phyloP scores from a whole-genome alignment of 2,797 vertebrate species.

The Gymnopithys bicolor region DNA sequence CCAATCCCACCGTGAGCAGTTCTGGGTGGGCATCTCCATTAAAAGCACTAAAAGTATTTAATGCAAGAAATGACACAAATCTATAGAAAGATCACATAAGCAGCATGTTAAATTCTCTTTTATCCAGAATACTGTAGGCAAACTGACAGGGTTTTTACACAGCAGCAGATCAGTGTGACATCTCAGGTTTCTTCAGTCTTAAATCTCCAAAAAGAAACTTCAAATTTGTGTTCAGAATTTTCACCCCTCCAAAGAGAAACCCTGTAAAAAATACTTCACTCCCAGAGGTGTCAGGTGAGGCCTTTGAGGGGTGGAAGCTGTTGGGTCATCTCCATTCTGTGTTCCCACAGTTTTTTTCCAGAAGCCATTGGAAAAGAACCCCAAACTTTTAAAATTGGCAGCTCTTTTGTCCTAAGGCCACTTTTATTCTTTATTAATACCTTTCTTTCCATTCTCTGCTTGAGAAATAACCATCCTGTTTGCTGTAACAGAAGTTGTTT shows the following conservation, averaged over 20 bases:
- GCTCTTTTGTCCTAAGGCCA: not conserved
- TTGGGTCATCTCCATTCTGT: not conserved
- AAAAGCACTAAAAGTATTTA: not conserved
- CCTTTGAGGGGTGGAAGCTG: too few relatives aligned
- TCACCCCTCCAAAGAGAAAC: too few relatives aligned
- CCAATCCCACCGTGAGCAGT: not conserved
- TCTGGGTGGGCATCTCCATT: not conserved
- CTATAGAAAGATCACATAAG: not conserved
- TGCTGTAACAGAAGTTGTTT: not conserved
- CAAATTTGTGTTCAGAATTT: too few relatives aligned
- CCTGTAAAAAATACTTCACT: too few relatives aligned
- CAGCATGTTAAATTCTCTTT: too few relatives aligned
- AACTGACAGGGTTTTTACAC: too few relatives aligned
- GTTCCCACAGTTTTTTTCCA: not conserved
- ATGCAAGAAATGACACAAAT: not conserved
- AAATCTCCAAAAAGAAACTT: too few relatives aligned
- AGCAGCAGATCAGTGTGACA: too few relatives aligned
- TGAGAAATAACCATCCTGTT: not conserved
- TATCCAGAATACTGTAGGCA: not conserved
- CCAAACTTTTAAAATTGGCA: not conserved
- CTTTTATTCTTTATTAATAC: not conserved
- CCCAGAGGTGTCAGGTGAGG: too few relatives aligned
- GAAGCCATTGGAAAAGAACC: not conserved
- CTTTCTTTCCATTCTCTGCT: not conserved
- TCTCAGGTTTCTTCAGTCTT: too few relatives aligned